phyloP scores from a whole-genome alignment of 2,888 invertebrate genomes.

The Acleris literana region DNA sequence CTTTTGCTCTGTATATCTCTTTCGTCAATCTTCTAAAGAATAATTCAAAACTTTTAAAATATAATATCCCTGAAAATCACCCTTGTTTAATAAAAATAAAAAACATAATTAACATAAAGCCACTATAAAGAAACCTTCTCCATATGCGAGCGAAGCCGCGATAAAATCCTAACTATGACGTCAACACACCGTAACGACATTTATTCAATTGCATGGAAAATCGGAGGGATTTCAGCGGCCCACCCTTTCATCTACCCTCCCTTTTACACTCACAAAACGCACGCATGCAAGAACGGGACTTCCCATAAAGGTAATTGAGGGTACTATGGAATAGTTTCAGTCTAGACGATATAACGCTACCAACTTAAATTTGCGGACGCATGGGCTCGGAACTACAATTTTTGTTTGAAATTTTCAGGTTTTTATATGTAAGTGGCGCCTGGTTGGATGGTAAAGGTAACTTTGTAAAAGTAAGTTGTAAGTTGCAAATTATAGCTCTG shows the following conservation, averaged over 20 bases:
- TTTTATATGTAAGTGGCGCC: conserved; percentile 6
- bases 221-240: conserved; percentile 37
- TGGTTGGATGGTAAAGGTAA: conserved; percentile 7
- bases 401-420: not conserved
- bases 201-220: conserved; percentile 40
- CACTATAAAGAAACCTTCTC: conserved; percentile 7
- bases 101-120: not conserved
- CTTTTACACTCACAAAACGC: conserved; percentile 12
- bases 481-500: conserved; percentile 36
- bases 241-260: conserved; percentile 31
- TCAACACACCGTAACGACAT: conserved; percentile 38
- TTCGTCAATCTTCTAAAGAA: too few species aligned
- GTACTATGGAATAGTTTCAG: conserved; percentile 38
- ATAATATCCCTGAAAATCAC: too few species aligned
- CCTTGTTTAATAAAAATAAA: not conserved
- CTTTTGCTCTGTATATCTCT: too few species aligned
- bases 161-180: conserved; percentile 37
- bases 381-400: conserved; percentile 1
- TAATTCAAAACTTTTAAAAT: not conserved
- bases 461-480: conserved; percentile 33
- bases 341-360: conserved; percentile 34
- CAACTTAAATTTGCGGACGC: conserved; percentile 20
- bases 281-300: conserved; percentile 22
- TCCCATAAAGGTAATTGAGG: conserved; percentile 37
- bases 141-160: conserved; percentile 28